Percentiles rank a stretch among this genome's conserved stretches.
Evolutionary conservation across 2,113 vertebrate genomes (phyloP).

Genomic region (Chelonoidis abingdonii): DNA sequence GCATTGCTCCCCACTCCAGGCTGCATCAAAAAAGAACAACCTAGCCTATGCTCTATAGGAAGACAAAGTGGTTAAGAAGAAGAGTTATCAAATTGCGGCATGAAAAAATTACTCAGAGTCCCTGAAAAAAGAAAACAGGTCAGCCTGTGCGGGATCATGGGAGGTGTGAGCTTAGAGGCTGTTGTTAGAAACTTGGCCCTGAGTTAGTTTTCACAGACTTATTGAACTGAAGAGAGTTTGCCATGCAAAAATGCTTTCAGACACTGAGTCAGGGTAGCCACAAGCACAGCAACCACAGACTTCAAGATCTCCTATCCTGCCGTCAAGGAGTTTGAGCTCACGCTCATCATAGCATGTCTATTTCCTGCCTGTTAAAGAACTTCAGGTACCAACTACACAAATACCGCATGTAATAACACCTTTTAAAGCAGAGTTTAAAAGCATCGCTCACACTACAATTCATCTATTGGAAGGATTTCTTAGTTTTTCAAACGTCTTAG

Average conservation of each 20-base stretch:
- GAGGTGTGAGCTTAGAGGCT: not conserved
- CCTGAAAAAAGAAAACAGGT: not conserved
- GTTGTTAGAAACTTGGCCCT: not conserved
- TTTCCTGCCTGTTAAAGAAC: not conserved
- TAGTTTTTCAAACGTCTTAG: not conserved
- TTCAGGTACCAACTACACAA: not conserved
- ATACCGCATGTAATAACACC: not conserved
- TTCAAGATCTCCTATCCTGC: not conserved
- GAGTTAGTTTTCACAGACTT: not conserved
- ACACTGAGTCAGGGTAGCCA: not conserved
- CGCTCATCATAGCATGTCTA: not conserved
- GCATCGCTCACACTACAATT: not conserved
- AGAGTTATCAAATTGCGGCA: not conserved
- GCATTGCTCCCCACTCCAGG: not conserved
- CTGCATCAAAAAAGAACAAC: not conserved
- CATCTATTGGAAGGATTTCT: not conserved
- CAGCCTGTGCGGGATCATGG: accelerated
- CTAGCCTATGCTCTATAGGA: not conserved
- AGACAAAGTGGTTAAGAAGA: not conserved
- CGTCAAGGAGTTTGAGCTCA: not conserved
- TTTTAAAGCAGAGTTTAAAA: not conserved
- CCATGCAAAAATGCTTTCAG: not conserved
- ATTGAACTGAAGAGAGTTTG: not conserved
- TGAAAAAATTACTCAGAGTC: not conserved
- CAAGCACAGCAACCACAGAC: not conserved